Evolutionary conservation across 2,797 vertebrate genomes (phyloP).

Genomic region (Hipposideros larvatus): DNA sequence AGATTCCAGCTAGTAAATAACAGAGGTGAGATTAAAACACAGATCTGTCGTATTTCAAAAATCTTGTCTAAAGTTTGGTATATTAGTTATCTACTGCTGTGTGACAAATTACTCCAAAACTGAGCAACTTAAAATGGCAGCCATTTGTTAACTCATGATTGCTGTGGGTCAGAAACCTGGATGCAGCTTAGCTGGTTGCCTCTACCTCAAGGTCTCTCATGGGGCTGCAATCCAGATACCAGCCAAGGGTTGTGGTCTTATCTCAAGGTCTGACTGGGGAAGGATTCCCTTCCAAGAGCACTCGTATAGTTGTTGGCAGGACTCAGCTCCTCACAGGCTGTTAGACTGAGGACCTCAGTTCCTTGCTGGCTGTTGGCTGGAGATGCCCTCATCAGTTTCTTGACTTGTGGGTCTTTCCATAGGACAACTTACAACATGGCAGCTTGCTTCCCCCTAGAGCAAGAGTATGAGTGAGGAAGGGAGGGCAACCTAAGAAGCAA

Average conservation of each 20-base stretch:
- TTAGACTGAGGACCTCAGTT: not conserved
- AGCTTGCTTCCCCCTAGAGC: not conserved
- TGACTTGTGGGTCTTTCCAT: not conserved
- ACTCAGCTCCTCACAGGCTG: not conserved
- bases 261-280: not conserved
- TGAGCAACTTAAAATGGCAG: not conserved
- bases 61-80: not conserved
- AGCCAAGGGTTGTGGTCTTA: not conserved
- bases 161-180: not conserved
- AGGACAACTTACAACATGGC: not conserved
- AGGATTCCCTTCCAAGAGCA: not conserved
- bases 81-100: not conserved
- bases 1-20: conserved; percentile 4
- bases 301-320: not conserved
- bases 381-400: not conserved
- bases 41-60: not conserved
- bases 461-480: not conserved
- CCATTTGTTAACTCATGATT: not conserved
- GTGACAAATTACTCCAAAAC: not conserved
- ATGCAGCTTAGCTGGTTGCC: not conserved
- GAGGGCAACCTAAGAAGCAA: not conserved
- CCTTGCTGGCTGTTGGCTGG: not conserved
- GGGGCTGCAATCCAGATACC: not conserved
- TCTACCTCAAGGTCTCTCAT: not conserved
- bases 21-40: conserved; percentile 16